Evolutionary conservation across 2,113 vertebrate species (phyloP), one percentile per base, ranked within the genome.

Genomic region (Forbesichthys papilliferus): DNA sequence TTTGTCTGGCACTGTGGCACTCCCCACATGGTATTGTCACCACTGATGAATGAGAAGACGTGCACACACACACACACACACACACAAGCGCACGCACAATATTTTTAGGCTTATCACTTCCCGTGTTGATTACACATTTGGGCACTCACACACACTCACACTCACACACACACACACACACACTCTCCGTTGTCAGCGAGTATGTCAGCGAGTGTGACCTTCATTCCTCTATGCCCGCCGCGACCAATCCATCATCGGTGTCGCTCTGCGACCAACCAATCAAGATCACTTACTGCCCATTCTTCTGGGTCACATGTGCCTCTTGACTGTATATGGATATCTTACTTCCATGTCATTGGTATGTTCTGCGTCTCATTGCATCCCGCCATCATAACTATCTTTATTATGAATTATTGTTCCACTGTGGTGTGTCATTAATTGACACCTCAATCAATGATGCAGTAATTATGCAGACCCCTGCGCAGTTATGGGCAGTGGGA

Each of bases 221-320:
- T 89, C 89, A 87, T 87, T 85, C 82, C 87, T 86, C 78, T 48
- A 16, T 79, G 82, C 68, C 61, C 71, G 68, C 84, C 82, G 71
- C 77, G 84, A 80, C 83, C 86, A 82, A 89, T 90, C 86, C 82
- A 88, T 90, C 87, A 88, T 51, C 11, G 56, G 83, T 70, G 77
- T 77, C 83, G 74, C 73, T 36, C 82, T 65, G 70, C 59, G 81
- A 79, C 86, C 85, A 84, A 85, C 81, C 83, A 82, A 89, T 86
- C 86, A 82, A 82, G 87, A 85, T 89, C 84, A 69, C 86, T 89
- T 86, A 75, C 81, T 81, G 83, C 52, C 78, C 64, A 58, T 77
- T 85, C 79, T 62, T 65, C 47, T 74, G 3, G 18, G 66, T 78
- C 67, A 47, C 27, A 73, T 57, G 79, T 66, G 70, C 65, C 70